Base-by-base conservation (phyloP, 2,113 vertebrate genomes). In the Aegithalos caudatus region DNA sequence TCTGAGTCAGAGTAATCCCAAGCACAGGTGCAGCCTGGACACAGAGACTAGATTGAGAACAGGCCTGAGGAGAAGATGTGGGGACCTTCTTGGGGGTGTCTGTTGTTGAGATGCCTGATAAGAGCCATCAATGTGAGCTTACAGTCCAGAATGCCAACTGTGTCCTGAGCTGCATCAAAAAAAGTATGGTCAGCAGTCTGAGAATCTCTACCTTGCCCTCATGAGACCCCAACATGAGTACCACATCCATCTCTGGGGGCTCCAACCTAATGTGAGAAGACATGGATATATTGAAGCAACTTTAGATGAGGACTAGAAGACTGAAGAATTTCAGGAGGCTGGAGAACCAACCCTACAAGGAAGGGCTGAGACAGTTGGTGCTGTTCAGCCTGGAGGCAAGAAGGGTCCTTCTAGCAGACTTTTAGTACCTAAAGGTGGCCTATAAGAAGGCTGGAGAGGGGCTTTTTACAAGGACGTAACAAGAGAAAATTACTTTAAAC, bases 161-260 rank as follows among this genome's bases (percentile, higher is more conserved):
- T 40, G 19, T 38, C 25, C n/a, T 40, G 11, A 21, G 11, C 24
- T 65, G 44, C 28, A 35, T 28, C 45, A 53, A 38, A 51, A 71
- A 33, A 65, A 58, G 7, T 12, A 12, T 5, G 24, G 10, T 11
- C 44, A 60, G 45, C 17, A 47, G 58, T 24, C 27, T 58, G 15
- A 35, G 25, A 25, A 65, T 10, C 21, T 65, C 44, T 57, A 6
- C 19, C 8, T 28, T 31, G 17, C 14, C 40, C 29, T 66, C 0
- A 0, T 58, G 17, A 72, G 10, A 79, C 6, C 2, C 17, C n/a
- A 53, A 0, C 2, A 12, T n/a, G 38, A 40, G 14, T 31, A 33
- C 17, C 5, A 11, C 4, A 18, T 31, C n/a, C 45, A 20, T 9
- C n/a, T 79, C 21, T 25, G 21, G 5, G 8, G 10, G 5, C 10